Base-by-base conservation (phyloP, 1,140 invertebrate genomes). In the Drosophila tani region DNA sequence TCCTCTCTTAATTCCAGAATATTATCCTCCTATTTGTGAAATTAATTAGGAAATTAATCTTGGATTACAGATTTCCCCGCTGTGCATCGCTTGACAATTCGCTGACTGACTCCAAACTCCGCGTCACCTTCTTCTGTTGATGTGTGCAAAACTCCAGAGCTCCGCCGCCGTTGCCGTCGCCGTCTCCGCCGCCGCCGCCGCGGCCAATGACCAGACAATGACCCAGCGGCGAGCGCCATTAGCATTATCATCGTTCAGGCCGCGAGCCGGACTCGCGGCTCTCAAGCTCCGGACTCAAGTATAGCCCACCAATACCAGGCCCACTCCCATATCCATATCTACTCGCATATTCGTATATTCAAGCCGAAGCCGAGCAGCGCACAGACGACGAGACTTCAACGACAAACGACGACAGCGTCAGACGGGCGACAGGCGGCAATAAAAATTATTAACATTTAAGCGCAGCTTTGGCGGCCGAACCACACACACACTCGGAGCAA, bases 131-230 rank as follows among this genome's bases (percentile, higher is more conserved):
- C 83, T 65, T 55, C 65, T 86, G 70, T 73, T 65, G 75, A 86
- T 81, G 77, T 84, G 77, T 75, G 77, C 77, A 88, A 87, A 87
- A 88, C 68, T 81, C 79, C 82, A 80, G 73, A 79, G 79, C 71
- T 81, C 57, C 79, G 59, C 43, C 56, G 27, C 27, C 21, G 21
- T 24, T 3, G 12, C 32, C 32, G 32, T 35, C 50, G 29, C 49
- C 49, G 27, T 17, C 49, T n/a, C 29, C 51, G 29, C 5, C 51
- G 17, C 14, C 32, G 32, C 50, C 76, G 64, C 40, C 41, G 81
- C 87, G 87, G 87, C 88, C 87, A 91, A 91, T 91, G 87, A 91
- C 87, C 87, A 91, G 87, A 87, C 87, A 91, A 91, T 91, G 87
- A 91, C 87, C 87, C 88, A 91, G 77, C 79, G 60, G 59, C 81